Evolutionary conservation across 1,140 invertebrate species (phyloP), one percentile per base, ranked within the genome.

Genomic region (Ditylenchus dipsaci): DNA sequence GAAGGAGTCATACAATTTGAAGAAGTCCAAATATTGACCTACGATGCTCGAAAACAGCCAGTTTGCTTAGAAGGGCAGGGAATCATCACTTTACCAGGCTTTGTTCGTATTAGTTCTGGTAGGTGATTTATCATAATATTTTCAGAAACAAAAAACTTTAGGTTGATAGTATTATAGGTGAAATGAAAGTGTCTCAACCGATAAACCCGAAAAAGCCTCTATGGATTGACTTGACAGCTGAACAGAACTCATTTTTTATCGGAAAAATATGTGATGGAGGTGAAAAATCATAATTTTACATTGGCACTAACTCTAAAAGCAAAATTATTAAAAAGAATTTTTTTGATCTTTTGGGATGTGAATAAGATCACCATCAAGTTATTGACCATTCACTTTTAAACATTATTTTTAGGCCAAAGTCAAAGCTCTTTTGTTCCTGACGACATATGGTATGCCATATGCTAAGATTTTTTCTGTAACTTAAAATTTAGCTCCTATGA

Each of bases 161-260:
- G 33, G 3, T 38, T 38, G 11, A 5, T 11, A 38, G 11, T 38
- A 38, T 38, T 38, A 7, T 26, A 53, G 49, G 49, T 53, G 8
- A 21, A 26, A 26, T 26, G 23, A 53, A 53, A 21, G 23, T 53
- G 23, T 19, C 49, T 26, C n/a, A 53, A 26, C 49, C n/a, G n/a
- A 26, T 53, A 19, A 26, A 53, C 49, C 3, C n/a, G 23, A 17
- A 53, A 21, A 26, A 8, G 15, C 3, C 49, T 19, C 49, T 53
- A 53, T 53, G n/a, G 23, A 19, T 53, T 53, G 49, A 53, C 15
- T 26, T 53, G 15, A 53, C 49, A 8, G 23, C 23, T 26, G 49
- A 53, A 26, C 49, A 53, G n/a, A 53, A 53, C 23, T 53, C 49
- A 53, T 53, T 53, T 53, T 53, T 53, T 15, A 53, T 53, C 3